phyloP scores from a whole-genome alignment of 1,140 invertebrate genomes.

The Pogonomyrmex californicus region DNA sequence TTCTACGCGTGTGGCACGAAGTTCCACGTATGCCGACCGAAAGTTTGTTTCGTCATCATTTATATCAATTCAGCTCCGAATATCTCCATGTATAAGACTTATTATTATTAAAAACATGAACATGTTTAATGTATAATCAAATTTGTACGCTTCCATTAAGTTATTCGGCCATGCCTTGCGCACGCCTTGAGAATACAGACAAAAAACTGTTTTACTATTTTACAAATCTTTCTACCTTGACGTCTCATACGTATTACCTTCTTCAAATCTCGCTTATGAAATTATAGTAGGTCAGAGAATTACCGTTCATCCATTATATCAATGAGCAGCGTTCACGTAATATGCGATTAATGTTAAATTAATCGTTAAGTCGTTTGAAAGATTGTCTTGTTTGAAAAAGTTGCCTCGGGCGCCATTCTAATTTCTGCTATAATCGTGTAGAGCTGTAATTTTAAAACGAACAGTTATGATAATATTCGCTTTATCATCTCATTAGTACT shows the following conservation, averaged over 20 bases:
- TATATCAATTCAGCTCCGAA: conserved; percentile 37
- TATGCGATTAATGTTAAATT: conserved; percentile 29
- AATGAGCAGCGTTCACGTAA: conserved; percentile 27
- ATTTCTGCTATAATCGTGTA: conserved; percentile 30
- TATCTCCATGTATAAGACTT: conserved; percentile 6
- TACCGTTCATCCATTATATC: conserved; percentile 38
- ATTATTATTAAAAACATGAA: conserved; percentile 62
- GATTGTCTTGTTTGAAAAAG: conserved; percentile 25
- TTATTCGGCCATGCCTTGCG: not conserved
- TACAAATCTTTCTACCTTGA: not conserved
- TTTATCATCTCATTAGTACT: conserved; percentile 59
- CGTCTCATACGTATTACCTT: not conserved
- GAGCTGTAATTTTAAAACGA: not conserved
- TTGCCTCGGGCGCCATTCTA: conserved; percentile 28
- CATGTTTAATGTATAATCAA: conserved; percentile 57
- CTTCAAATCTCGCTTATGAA: not conserved
- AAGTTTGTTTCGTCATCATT: conserved; percentile 55
- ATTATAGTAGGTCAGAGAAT: conserved; percentile 10
- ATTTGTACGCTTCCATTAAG: conserved; percentile 11
- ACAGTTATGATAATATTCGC: conserved; percentile 37
- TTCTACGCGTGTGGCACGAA: conserved; percentile 17
- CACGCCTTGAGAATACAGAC: conserved; percentile 1
- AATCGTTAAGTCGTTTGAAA: conserved; percentile 3
- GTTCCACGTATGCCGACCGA: not conserved
- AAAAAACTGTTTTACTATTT: conserved; percentile 30